Percentiles rank a stretch among this genome's conserved stretches.
phyloP scores from a whole-genome alignment of 2,113 vertebrate species.

The Orientallactaga bullata region DNA sequence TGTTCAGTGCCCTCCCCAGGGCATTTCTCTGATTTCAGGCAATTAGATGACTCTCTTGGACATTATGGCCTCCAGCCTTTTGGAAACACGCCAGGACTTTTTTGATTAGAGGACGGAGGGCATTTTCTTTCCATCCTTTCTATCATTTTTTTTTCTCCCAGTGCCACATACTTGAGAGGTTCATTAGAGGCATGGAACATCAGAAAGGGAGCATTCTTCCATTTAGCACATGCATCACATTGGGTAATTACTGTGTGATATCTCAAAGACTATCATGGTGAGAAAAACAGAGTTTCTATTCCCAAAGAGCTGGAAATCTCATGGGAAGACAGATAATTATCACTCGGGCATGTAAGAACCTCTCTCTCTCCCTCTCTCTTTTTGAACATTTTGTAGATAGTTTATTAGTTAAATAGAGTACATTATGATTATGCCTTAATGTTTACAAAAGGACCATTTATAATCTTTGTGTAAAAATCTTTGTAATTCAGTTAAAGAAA shows the following conservation, averaged over 20 bases:
- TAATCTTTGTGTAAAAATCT: no score
- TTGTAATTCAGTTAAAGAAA: no score
- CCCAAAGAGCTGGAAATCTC: neutral
- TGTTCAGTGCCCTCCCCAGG: neutral
- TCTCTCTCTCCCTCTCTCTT: neutral
- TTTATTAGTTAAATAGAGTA: no score
- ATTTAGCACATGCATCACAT: neutral
- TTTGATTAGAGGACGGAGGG: neutral
- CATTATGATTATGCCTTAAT: no score
- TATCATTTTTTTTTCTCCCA: neutral
- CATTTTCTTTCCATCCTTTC: neutral
- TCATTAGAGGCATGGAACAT: neutral
- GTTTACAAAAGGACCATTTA: no score
- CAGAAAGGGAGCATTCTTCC: neutral
- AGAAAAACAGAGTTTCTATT: neutral
- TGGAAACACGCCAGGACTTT: neutral
- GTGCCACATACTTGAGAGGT: neutral
- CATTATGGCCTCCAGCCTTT: neutral
- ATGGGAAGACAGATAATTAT: neutral
- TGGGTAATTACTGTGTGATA: neutral
- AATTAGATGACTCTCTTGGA: neutral
- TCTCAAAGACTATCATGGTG: neutral
- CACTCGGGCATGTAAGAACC: neutral
- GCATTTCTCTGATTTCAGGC: neutral
- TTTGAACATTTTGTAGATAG: no score